Conservation (phyloP, 2,113 vertebrate genomes). For the Rhinoptilus africanus region DNA sequence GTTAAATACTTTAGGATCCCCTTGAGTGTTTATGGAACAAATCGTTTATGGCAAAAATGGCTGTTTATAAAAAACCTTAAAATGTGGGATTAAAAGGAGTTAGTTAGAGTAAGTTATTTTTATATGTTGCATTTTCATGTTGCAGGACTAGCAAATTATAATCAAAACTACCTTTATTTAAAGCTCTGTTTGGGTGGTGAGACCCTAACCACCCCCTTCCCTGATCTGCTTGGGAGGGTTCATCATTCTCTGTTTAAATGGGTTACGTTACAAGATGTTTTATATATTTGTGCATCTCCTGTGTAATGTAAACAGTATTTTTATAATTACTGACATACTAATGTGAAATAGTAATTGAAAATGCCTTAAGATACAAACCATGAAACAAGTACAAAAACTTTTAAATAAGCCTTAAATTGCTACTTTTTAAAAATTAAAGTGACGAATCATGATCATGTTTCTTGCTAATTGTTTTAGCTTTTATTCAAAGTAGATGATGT, state of each 20-base stretch:
- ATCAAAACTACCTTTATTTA: background rate
- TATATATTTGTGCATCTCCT: constrained; percentile 5
- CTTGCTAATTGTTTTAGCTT: constrained; percentile 47
- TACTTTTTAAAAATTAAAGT: background rate
- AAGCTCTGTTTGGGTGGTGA: background rate
- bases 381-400: constrained; percentile 28
- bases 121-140: background rate
- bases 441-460: constrained; percentile 38
- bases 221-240: background rate
- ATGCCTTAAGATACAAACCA: constrained; percentile 9
- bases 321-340: constrained; percentile 16
- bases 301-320: constrained; percentile 7
- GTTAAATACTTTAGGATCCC: background rate
- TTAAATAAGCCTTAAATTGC: constrained; percentile 45
- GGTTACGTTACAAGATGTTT: background rate
- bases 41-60: background rate
- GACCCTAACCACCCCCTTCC: background rate
- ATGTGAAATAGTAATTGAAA: constrained; percentile 24
- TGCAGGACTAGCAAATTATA: background rate
- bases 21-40: background rate
- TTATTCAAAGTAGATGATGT: constrained; percentile 41
- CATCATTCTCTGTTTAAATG: background rate
- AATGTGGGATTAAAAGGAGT: background rate
- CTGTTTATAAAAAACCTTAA: background rate
- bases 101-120: background rate